These are phyloP conservation scores for Melanogrammus aeglefinus DNA, from an alignment of 2,797 vertebrate genomes.

Conservation along the genomic window DNA sequence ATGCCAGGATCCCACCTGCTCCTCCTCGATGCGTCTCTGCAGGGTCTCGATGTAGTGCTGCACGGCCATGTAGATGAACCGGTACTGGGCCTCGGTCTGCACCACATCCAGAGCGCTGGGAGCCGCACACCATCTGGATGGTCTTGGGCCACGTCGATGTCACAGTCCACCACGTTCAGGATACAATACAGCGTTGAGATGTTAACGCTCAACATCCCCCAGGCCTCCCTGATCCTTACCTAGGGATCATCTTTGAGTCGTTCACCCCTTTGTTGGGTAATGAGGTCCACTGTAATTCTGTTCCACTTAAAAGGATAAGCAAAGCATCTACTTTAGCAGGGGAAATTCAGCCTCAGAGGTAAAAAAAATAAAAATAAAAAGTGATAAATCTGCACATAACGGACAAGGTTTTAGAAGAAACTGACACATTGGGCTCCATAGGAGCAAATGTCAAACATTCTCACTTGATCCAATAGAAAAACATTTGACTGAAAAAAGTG, in stretches of 20 bases:
- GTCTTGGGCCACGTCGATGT: constrained; percentile 97
- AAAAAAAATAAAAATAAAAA: too few relatives aligned
- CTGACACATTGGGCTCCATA: neutral
- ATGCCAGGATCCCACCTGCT: constrained; percentile 77
- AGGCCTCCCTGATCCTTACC: neutral
- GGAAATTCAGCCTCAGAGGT: too few relatives aligned
- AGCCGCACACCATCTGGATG: constrained; percentile 98
- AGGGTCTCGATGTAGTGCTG: constrained; percentile 99
- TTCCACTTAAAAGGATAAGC: neutral
- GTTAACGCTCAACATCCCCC: neutral
- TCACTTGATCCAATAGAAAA: too few relatives aligned
- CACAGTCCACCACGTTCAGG: constrained; percentile 92
- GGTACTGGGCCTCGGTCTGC: constrained; percentile 97
- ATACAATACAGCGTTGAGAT: neutral
- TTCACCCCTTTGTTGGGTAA: neutral
- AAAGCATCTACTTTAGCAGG: too few relatives aligned
- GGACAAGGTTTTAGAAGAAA: neutral
- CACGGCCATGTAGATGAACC: constrained; percentile 98
- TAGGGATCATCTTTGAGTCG: too few relatives aligned
- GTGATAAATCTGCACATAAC: neutral
- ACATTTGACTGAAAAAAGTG: too few relatives aligned
- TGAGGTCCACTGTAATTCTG: neutral
- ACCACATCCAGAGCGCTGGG: constrained; percentile 98
- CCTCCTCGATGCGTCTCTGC: constrained; percentile 94
- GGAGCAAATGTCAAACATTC: too few relatives aligned